These are phyloP conservation scores for Venustoraphidia nigricollis DNA, from an alignment of 2,888 invertebrate species.

Conservation along the genomic window DNA sequence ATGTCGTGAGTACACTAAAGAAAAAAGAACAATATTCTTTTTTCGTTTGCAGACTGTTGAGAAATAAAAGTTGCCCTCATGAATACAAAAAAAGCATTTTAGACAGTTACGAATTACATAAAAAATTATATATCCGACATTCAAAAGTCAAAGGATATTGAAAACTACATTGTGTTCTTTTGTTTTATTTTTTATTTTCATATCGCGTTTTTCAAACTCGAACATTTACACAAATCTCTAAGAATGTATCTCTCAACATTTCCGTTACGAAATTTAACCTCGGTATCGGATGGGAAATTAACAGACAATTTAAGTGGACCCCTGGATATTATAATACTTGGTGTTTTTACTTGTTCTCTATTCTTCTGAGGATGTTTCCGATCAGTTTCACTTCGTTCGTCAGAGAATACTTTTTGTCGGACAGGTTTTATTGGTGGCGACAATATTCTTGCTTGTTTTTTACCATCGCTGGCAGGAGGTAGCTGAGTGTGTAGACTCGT, in stretches of 20 bases:
- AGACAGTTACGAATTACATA: too few relatives aligned
- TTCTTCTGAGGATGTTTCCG: background rate
- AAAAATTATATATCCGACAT: too few relatives aligned
- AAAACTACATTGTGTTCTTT: too few relatives aligned
- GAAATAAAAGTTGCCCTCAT: too few relatives aligned
- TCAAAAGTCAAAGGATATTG: too few relatives aligned
- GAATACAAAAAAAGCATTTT: too few relatives aligned
- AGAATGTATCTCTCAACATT: constrained; percentile 18
- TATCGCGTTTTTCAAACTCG: constrained; percentile 3
- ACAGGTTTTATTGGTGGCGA: background rate
- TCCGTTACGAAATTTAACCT: constrained; percentile 21
- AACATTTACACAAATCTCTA: constrained; percentile 13
- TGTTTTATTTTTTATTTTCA: too few relatives aligned
- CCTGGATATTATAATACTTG: constrained; percentile 21
- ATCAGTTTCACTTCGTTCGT: too few relatives aligned
- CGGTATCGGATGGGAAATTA: constrained; percentile 25
- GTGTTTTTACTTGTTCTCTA: constrained; percentile 13
- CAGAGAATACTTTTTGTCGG: too few relatives aligned
- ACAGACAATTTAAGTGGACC: constrained; percentile 24
- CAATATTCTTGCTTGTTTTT: background rate
- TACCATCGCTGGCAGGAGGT: background rate
- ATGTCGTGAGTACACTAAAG: too few relatives aligned
- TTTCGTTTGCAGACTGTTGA: too few relatives aligned
- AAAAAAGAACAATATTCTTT: too few relatives aligned
- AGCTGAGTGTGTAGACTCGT: background rate